Percentiles rank a stretch among this genome's conserved stretches.
Conservation (phyloP, 2,113 vertebrate species). For the Callionymus lyra region DNA sequence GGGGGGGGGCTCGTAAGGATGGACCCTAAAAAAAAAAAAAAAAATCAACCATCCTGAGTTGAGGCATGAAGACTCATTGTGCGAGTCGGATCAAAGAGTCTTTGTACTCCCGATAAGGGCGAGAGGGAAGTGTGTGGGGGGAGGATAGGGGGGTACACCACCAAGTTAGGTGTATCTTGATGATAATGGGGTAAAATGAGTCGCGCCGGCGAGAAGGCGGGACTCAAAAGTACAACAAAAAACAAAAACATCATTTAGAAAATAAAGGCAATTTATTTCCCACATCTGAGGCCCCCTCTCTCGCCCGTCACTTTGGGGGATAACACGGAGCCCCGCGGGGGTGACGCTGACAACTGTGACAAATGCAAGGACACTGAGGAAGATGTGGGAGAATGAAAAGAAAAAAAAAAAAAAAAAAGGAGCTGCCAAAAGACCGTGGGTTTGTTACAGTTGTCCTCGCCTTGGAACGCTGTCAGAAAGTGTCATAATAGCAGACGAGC, state of each 20-base stretch:
- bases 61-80: slow-evolving; percentile 25
- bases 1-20: slow-evolving; percentile 55
- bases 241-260: slow-evolving; percentile 31
- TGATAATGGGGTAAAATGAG: slow-evolving; percentile 14
- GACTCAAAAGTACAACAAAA: slow-evolving; percentile 11
- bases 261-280: slow-evolving; percentile 45
- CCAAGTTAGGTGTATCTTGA: slow-evolving; percentile 23
- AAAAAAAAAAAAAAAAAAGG: background rate
- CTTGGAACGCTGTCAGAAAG: slow-evolving; percentile 39
- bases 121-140: background rate
- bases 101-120: slow-evolving; percentile 44
- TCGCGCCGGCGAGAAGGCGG: background rate
- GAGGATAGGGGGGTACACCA: background rate
- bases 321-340: slow-evolving; percentile 34
- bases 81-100: slow-evolving; percentile 42
- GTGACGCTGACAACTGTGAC: slow-evolving; percentile 10
- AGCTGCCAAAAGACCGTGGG: slow-evolving; percentile 23
- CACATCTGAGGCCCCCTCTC: slow-evolving; percentile 33
- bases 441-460: slow-evolving; percentile 33
- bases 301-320: slow-evolving; percentile 38
- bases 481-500: slow-evolving; percentile 36
- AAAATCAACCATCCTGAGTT: too few species aligned
- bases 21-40: slow-evolving; percentile 26
- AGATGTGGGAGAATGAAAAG: slow-evolving; percentile 15
- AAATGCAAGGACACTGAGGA: slow-evolving; percentile 10